These are phyloP conservation scores for Octodon degus DNA, from an alignment of 2,113 vertebrate species.

Conservation along the genomic window DNA sequence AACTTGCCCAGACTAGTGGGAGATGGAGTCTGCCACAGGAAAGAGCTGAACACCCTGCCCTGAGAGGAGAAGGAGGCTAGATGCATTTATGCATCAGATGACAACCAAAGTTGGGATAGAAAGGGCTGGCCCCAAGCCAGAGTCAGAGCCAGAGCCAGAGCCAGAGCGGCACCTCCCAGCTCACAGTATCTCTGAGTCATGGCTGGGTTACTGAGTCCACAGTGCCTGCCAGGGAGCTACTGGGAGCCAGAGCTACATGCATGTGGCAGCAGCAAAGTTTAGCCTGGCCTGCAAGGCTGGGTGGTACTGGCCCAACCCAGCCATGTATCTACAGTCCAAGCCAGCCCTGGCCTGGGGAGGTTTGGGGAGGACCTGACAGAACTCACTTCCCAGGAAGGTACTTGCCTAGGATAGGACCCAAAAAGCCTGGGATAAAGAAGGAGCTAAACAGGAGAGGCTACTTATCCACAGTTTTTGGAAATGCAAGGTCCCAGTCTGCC, in stretches of 20 bases:
- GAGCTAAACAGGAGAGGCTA: background rate
- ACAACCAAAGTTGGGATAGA: conserved; percentile 50
- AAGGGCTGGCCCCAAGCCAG: background rate
- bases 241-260: background rate
- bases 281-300: conserved; percentile 42
- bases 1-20: conserved; percentile 73
- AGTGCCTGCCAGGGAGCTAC: conserved; percentile 57
- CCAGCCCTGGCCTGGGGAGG: conserved; percentile 58
- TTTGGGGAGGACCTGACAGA: conserved; percentile 51
- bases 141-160: background rate
- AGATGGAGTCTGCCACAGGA: background rate
- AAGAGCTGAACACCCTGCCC: background rate
- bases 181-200: conserved; percentile 65
- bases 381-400: conserved; percentile 17
- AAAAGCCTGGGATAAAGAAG: background rate
- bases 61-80: background rate
- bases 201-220: conserved; percentile 61
- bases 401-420: background rate
- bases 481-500: background rate
- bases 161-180: conserved; percentile 54
- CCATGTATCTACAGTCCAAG: conserved; percentile 10
- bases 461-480: background rate
- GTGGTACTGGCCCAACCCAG: conserved; percentile 55
- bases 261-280: background rate
- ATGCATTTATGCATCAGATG: background rate